These are phyloP conservation scores for Oikopleura dioica DNA, from an alignment of 23 tunicate genomes.

Conservation along the genomic window DNA sequence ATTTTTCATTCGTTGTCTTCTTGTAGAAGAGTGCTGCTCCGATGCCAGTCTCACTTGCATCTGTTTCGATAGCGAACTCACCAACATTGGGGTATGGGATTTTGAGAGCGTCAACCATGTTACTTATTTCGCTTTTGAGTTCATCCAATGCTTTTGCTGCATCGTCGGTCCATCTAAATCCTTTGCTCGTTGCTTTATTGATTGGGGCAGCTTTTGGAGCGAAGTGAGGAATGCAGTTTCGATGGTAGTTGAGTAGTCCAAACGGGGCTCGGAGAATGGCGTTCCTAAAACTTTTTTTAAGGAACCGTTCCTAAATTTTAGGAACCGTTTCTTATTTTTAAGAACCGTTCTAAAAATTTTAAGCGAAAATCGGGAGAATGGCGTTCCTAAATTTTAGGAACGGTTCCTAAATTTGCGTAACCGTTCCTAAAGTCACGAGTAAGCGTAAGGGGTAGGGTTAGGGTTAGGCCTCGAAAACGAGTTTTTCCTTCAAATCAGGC, in stretches of 20 bases:
- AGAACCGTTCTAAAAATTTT: too few relatives aligned
- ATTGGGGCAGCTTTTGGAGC: background rate
- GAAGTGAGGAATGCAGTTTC: background rate
- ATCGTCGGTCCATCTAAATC: background rate
- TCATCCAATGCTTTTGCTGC: background rate
- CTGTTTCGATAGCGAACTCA: background rate
- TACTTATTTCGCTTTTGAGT: background rate
- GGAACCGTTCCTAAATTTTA: too few relatives aligned
- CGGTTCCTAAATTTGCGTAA: too few relatives aligned
- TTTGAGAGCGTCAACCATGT: background rate
- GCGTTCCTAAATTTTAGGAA: too few relatives aligned
- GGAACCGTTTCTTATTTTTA: too few relatives aligned
- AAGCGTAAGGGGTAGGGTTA: too few relatives aligned
- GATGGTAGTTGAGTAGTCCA: background rate
- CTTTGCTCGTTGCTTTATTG: background rate
- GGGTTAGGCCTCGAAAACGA: too few relatives aligned
- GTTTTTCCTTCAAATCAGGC: too few relatives aligned
- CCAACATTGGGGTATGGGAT: background rate
- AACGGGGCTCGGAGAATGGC: too few relatives aligned
- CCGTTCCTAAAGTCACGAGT: too few relatives aligned
- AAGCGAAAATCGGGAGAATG: too few relatives aligned
- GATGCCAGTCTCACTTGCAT: background rate
- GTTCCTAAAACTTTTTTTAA: too few relatives aligned
- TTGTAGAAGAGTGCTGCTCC: background rate
- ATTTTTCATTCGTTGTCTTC: background rate